These are phyloP conservation scores for Conus canariensis DNA, from an alignment of 2,888 invertebrate species.

Conservation along the genomic window DNA sequence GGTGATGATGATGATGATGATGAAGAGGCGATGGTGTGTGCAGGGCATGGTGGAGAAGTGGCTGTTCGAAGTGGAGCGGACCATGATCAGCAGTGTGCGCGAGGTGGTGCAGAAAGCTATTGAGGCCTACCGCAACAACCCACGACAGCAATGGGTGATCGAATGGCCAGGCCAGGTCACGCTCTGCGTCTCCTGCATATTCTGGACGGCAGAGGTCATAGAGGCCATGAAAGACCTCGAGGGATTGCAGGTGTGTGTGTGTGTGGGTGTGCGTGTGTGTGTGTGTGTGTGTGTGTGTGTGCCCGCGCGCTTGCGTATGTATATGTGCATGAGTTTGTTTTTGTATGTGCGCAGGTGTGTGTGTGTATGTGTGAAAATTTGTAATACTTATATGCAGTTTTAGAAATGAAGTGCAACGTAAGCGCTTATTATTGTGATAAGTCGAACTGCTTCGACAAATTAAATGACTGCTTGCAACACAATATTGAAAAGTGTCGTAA, in stretches of 20 bases:
- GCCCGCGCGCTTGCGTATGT: neutral
- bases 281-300: neutral
- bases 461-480: no score
- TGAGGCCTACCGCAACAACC: conserved; percentile 83
- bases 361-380: neutral
- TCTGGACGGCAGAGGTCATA: conserved; percentile 91
- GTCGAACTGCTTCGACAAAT: no score
- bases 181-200: conserved; percentile 90
- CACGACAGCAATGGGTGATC: conserved; percentile 90
- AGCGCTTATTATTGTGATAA: no score
- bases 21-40: neutral
- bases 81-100: conserved; percentile 90
- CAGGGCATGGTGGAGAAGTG: conserved; percentile 97
- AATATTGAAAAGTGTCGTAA: no score
- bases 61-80: conserved; percentile 92
- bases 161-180: conserved; percentile 96
- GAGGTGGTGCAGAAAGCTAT: conserved; percentile 88
- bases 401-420: no score
- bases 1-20: neutral
- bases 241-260: conserved; percentile 59
- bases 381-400: neutral
- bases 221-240: conserved; percentile 83
- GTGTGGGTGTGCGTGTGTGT: neutral
- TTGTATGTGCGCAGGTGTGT: neutral
- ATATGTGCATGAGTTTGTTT: neutral